phyloP scores from a whole-genome alignment of 37 sponge, comb jelly and placozoan species.

The Chondrosia reniformis region DNA sequence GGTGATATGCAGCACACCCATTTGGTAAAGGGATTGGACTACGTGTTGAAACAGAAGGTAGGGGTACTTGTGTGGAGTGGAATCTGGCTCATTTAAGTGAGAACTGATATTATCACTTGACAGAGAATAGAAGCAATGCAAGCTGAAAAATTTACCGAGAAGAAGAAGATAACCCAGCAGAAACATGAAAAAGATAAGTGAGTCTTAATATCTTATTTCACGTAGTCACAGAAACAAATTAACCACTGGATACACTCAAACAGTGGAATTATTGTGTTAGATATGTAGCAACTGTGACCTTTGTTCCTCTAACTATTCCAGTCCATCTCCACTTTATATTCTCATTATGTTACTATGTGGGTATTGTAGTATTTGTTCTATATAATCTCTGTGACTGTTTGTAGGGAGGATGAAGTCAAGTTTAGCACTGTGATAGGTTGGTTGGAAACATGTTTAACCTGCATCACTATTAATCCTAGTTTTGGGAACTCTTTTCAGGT shows the following conservation, averaged over 20 bases:
- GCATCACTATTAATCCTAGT: no score
- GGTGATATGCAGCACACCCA: conserved; percentile 99
- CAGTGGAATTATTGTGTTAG: no score
- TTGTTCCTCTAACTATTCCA: no score
- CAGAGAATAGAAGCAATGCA: conserved; percentile 11
- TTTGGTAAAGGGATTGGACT: conserved; percentile 98
- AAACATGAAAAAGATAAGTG: conserved; percentile 50
- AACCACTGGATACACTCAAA: no score
- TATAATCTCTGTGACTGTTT: no score
- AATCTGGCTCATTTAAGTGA: neutral
- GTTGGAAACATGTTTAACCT: no score
- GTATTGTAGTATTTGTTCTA: no score
- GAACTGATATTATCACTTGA: neutral
- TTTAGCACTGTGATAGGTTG: conserved; percentile 20
- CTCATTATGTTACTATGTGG: no score
- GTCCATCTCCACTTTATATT: no score
- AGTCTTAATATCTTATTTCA: neutral
- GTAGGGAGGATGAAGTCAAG: neutral
- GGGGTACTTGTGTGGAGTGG: neutral
- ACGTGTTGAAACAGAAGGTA: conserved; percentile 94
- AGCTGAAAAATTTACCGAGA: conserved; percentile 19
- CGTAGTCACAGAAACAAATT: no score
- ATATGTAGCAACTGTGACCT: no score
- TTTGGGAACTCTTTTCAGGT: no score
- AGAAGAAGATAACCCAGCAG: conserved; percentile 38